Evolutionary conservation across 2,888 invertebrate genomes (phyloP), one percentile per base, ranked within the genome.

Genomic region (Dorcus hopei): DNA sequence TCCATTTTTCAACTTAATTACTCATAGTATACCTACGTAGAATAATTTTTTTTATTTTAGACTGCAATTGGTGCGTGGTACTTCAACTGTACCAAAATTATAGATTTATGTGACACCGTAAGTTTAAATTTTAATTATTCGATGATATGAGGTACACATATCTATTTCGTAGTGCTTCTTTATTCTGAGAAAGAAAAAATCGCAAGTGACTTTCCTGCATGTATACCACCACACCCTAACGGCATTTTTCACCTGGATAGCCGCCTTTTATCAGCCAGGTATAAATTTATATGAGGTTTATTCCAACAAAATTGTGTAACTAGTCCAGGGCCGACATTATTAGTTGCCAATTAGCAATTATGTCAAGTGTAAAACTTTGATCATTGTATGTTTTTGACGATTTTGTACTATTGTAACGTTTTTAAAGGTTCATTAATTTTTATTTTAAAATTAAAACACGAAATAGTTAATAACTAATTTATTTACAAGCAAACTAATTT

Each of bases 111-210:
- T 57, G 91, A 91, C 71, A 91, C 91, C 0, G 83, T 91, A 33
- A 71, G 71, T 68, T 38, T 43, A 43, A 8, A 43, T 43, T 16
- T 16, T 16, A 43, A 43, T 3, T 8, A 16, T n/a, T 48, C 33
- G 16, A 26, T 14, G 23, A 14, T 9, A 38, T 40, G 14, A 19
- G 19, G 3, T 19, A 19, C 3, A 19, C 19, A 19, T 19, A 19
- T 2, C 11, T 51, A 38, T 51, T 40, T 52, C 42, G 49, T 61
- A 74, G 74, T 71, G 89, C 33, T 95, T 95, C 80, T 95, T 95
- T 73, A 90, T 95, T 7, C 77, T 94, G 67, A 84, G 95, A 49
- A 95, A 95, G 78, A 95, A 94, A 78, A 88, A 90, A 69, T 86
- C 86, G 61, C 93, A 93, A 75, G 86, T 93, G 45, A 85, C 90